Percentiles rank a stretch among this genome's conserved stretches.
Conservation (phyloP, 2,888 invertebrate genomes). For the Gandaritis pyraliata region DNA sequence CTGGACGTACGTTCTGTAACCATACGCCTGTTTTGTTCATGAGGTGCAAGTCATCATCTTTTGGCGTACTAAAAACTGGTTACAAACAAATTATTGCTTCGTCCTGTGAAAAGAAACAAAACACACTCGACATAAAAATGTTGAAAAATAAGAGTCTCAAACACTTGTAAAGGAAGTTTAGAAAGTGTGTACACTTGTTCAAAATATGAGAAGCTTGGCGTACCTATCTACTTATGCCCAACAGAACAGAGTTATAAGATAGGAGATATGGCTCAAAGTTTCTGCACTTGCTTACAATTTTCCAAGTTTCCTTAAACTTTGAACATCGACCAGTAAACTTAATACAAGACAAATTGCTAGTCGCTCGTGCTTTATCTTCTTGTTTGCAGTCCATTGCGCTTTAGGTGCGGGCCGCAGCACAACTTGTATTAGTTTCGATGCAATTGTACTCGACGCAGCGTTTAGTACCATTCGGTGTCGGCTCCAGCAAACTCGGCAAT, state of each 20-base stretch:
- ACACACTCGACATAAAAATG: no score
- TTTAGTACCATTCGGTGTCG: constrained; percentile 30
- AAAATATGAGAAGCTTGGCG: no score
- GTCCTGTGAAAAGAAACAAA: no score
- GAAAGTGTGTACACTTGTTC: no score
- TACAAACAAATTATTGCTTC: no score
- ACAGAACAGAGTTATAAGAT: no score
- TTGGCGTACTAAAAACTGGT: background rate
- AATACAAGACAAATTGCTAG: background rate
- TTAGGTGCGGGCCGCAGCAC: constrained; percentile 13
- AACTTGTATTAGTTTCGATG: constrained; percentile 22
- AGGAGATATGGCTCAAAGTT: no score
- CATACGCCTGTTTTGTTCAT: constrained; percentile 11
- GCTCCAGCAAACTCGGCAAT: constrained; percentile 19
- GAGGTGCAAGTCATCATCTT: constrained; percentile 6
- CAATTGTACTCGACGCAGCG: constrained; percentile 22
- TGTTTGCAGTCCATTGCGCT: constrained; percentile 29
- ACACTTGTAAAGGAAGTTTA: no score
- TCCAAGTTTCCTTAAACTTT: background rate
- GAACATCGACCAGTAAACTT: background rate
- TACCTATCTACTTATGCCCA: no score
- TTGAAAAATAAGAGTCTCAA: no score
- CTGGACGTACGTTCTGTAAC: constrained; percentile 19
- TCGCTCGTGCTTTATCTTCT: constrained; percentile 6
- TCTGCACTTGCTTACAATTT: background rate